Conservation (phyloP, 1,140 invertebrate genomes). For the Drosophila erecta region DNA sequence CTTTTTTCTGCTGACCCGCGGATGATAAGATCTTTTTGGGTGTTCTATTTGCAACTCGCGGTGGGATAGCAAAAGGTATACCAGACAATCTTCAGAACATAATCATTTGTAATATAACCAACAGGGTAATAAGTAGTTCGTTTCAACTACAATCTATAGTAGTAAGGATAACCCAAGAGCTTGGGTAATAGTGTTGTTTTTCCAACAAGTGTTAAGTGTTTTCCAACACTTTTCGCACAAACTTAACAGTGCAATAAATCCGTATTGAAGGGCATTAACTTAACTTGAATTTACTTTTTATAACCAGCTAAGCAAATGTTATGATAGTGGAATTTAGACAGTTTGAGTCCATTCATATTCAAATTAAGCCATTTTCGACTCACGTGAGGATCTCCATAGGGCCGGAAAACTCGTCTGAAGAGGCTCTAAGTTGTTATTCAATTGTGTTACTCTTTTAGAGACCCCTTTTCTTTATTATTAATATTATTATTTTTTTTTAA, state of each 20-base stretch:
- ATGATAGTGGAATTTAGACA: conserved; percentile 42
- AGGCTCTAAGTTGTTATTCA: conserved; percentile 26
- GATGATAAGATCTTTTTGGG: not conserved
- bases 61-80: not conserved
- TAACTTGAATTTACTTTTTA: conserved; percentile 10
- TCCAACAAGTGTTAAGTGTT: too few relatives aligned
- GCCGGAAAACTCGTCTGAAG: conserved; percentile 26
- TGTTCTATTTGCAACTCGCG: not conserved
- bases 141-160: not conserved
- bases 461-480: conserved; percentile 3
- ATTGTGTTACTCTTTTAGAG: conserved; percentile 19
- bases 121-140: too few relatives aligned
- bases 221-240: not conserved
- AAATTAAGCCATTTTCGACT: conserved; percentile 48
- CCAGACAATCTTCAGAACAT: not conserved
- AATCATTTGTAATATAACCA: too few relatives aligned
- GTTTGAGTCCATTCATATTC: conserved; percentile 43
- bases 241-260: not conserved
- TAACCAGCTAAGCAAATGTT: conserved; percentile 46
- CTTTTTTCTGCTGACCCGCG: conserved; percentile 7
- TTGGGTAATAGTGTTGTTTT: too few relatives aligned
- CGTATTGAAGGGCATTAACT: not conserved
- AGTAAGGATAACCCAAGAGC: too few relatives aligned
- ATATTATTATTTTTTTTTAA: conserved; percentile 16
- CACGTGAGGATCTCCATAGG: conserved; percentile 17